Evolutionary conservation across 2,113 vertebrate genomes (phyloP), one percentile per base, ranked within the genome.

Genomic region (Malurus melanocephalus): DNA sequence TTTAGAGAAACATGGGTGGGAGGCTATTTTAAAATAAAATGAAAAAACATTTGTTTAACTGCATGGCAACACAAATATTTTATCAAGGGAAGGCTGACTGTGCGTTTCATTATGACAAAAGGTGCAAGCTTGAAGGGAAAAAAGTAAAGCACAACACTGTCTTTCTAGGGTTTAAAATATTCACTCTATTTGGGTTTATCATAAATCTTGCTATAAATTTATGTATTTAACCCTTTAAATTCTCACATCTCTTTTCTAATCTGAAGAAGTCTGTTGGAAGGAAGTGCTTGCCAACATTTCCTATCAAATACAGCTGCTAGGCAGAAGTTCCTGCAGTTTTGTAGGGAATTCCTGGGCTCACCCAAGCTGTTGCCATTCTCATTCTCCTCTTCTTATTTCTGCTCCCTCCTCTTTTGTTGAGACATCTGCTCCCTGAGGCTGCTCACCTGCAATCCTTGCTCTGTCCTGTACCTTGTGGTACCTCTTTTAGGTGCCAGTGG

Each of bases 11-110:
- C 42, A 89, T 72, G 92, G 91, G 95, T 96, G 81, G 96, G 97
- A 97, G 96, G 87, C 92, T 90, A 79, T 96, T 96, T 97, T 94
- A 97, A 97, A 97, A 97, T 97, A 97, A 97, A 97, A 96, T 94
- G 96, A 96, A 96, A 96, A 96, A 96, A 19, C 83, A 92, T 97
- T 97, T 97, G 92, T 97, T 97, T 97, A 96, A 92, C 95, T 96
- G 93, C 91, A 85, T 80, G 94, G 91, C 93, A 97, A 96, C 88
- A 96, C 78, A 97, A 98, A 97, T 96, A 94, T 96, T 97, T 97
- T 95, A 94, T 81, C 90, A 94, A 95, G 79, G 73, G 88, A 95
- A 92, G 89, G 89, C 92, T 96, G 96, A 94, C 93, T 97, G 56
- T 94, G 85, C 83, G 90, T 96, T 82, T 96, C 94, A 93, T 94